These are phyloP conservation scores for Gymnobelideus leadbeateri DNA, from an alignment of 2,113 vertebrate species.

Conservation along the genomic window DNA sequence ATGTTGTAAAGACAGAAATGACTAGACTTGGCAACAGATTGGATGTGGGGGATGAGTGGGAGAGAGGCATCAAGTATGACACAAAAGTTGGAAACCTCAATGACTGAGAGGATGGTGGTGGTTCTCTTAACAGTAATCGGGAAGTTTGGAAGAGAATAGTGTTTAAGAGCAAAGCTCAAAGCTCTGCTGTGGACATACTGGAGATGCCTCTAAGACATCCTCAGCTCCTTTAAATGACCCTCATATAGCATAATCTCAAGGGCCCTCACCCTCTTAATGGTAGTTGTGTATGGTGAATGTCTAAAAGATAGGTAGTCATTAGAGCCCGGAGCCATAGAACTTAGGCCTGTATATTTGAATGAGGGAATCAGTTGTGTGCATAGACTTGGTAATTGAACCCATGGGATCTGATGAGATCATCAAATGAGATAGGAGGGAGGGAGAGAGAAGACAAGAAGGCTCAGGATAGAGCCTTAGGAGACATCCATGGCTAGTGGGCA, in stretches of 20 bases:
- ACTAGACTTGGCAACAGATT: background rate
- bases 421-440: background rate
- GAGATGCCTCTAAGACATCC: background rate
- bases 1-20: background rate
- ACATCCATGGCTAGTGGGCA: background rate
- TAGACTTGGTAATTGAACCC: background rate
- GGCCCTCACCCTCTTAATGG: too few relatives aligned
- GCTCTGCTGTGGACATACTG: background rate
- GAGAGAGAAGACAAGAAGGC: background rate
- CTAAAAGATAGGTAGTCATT: background rate
- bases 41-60: too few relatives aligned
- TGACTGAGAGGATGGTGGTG: background rate
- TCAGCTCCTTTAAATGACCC: too few relatives aligned
- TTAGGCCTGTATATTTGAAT: background rate
- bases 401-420: background rate
- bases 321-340: background rate
- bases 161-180: background rate
- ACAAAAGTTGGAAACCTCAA: background rate
- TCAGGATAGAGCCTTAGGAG: background rate
- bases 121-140: background rate
- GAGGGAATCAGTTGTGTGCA: background rate
- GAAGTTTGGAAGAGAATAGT: background rate
- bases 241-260: too few relatives aligned
- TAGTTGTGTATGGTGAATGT: background rate
- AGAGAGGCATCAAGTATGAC: background rate